Evolutionary conservation across 1,140 invertebrate genomes (phyloP).

Genomic region (Conus betulinus): DNA sequence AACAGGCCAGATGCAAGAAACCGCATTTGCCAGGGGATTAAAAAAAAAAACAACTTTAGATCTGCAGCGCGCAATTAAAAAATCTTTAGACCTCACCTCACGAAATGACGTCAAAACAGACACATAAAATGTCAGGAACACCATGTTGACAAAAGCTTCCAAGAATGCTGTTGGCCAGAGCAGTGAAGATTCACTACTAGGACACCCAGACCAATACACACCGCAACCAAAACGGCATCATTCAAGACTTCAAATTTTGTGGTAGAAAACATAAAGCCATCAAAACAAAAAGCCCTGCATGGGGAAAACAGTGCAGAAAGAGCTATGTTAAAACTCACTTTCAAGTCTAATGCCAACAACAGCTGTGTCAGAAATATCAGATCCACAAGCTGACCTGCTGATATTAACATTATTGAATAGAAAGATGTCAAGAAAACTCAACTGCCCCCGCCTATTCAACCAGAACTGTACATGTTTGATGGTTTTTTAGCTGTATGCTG

Average conservation of each 20-base stretch:
- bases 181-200: no score
- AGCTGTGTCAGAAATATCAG: not conserved
- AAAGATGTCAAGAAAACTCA: no score
- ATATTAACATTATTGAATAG: no score
- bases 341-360: not conserved
- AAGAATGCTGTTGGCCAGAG: no score
- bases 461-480: no score
- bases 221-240: not conserved
- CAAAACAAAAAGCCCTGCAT: constrained; percentile 2
- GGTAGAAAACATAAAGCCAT: not conserved
- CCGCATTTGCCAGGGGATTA: not conserved
- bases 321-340: not conserved
- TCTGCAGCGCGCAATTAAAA: not conserved
- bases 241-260: constrained; percentile 1
- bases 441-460: no score
- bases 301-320: not conserved
- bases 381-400: not conserved
- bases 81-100: no score
- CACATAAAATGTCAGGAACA: not conserved
- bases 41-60: not conserved
- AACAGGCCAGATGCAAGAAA: not conserved
- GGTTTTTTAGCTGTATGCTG: no score
- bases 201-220: not conserved
- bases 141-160: not conserved
- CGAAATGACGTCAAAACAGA: not conserved